phyloP scores from a whole-genome alignment of 2,888 invertebrate genomes.

The Diarsia dahlii region DNA sequence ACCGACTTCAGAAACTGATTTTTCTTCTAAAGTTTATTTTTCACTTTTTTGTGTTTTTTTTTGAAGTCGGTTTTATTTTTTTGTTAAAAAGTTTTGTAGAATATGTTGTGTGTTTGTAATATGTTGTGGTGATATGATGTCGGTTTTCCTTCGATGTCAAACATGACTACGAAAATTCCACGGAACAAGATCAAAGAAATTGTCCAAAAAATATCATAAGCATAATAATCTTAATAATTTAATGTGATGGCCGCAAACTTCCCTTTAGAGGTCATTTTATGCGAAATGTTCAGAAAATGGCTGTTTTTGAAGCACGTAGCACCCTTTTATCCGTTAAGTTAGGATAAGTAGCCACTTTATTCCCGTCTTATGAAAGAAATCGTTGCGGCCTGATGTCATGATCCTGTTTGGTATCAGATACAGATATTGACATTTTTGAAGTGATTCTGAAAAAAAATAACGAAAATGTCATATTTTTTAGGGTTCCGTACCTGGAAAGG shows the following conservation, averaged over 20 bases:
- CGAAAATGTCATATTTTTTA: no score
- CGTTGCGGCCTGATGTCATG: not conserved
- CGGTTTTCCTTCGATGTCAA: no score
- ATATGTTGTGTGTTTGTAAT: no score
- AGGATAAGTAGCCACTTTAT: slow-evolving; percentile 28
- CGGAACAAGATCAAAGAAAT: slow-evolving; percentile 11
- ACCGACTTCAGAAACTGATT: no score
- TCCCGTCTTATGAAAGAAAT: not conserved
- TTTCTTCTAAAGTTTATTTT: no score
- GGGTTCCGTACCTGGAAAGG: no score
- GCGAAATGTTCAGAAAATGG: slow-evolving; percentile 38
- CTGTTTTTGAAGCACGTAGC: slow-evolving; percentile 51
- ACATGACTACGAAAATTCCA: not conserved
- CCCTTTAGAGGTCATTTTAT: slow-evolving; percentile 32
- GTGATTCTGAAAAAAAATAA: no score
- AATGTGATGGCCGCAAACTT: slow-evolving; percentile 43
- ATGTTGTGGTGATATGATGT: no score
- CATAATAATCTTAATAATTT: slow-evolving; percentile 48
- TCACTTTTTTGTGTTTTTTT: no score
- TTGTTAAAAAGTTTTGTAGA: no score
- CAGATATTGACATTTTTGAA: not conserved
- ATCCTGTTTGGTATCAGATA: not conserved
- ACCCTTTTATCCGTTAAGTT: slow-evolving; percentile 35
- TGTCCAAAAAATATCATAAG: slow-evolving; percentile 20
- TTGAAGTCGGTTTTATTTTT: no score